Conservation (phyloP, 2,113 vertebrate genomes). For the Opisthocomus hoazin region DNA sequence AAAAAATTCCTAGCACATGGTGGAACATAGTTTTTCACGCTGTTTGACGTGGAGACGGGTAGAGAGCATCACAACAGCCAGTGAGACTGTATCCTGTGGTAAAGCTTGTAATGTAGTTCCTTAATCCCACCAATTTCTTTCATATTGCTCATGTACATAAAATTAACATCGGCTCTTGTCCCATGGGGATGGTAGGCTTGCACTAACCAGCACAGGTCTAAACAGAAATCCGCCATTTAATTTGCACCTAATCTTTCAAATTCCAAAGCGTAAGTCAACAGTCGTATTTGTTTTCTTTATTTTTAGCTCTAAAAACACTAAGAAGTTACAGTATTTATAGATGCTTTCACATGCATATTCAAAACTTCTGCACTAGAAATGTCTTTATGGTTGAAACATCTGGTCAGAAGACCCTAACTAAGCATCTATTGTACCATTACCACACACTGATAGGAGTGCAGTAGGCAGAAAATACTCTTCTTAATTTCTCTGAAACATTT, state of each 20-base stretch:
- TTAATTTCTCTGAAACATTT: neutral
- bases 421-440: neutral
- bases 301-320: conserved; percentile 9
- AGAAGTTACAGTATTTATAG: neutral
- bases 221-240: neutral
- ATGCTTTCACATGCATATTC: neutral
- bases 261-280: neutral
- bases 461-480: neutral
- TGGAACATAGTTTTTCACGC: neutral
- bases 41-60: neutral
- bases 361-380: neutral
- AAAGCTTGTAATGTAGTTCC: neutral
- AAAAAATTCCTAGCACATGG: neutral
- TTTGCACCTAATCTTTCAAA: neutral
- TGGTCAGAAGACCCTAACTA: neutral
- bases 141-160: neutral
- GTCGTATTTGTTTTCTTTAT: neutral
- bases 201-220: neutral
- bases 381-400: neutral
- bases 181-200: neutral
- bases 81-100: neutral
- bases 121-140: neutral
- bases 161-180: neutral
- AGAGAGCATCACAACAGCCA: neutral
- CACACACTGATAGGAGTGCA: neutral